phyloP scores from a whole-genome alignment of 2,113 vertebrate genomes.

The Sakesphorus luctuosus region DNA sequence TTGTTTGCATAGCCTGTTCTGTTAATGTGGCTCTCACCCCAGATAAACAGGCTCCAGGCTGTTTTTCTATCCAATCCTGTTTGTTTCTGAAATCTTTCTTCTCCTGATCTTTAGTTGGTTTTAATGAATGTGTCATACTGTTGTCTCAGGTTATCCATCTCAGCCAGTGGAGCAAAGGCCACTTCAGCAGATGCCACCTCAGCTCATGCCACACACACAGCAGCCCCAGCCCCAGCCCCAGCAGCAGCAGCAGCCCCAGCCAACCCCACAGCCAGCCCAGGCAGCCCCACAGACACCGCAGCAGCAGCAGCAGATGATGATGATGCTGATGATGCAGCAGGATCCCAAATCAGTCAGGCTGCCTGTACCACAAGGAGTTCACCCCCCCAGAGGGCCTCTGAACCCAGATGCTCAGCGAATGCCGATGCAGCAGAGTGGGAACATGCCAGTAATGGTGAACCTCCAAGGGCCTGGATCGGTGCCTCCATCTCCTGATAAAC shows the following conservation, averaged over 20 bases:
- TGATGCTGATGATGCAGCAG: constrained; percentile 97
- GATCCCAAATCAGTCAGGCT: constrained; percentile 87
- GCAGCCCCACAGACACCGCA: constrained; percentile 78
- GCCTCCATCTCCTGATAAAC: constrained; percentile 92
- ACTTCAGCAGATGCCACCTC: constrained; percentile 92
- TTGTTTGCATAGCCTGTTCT: neutral
- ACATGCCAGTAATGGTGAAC: constrained; percentile 92
- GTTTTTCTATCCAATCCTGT: neutral
- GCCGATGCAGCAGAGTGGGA: constrained; percentile 86
- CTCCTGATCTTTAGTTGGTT: neutral
- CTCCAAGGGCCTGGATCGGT: constrained; percentile 88
- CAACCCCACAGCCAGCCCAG: constrained; percentile 73
- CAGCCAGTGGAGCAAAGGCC: constrained; percentile 92
- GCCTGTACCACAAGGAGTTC: constrained; percentile 85
- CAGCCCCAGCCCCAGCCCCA: constrained; percentile 78
- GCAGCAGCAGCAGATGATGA: constrained; percentile 92
- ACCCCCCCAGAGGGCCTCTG: constrained; percentile 82
- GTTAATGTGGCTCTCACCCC: neutral
- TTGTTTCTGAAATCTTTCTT: neutral
- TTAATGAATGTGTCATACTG: neutral
- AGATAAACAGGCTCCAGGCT: neutral
- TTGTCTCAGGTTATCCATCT: constrained; percentile 84
- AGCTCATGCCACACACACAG: constrained; percentile 86
- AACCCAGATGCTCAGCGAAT: constrained; percentile 89
- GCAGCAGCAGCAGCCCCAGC: constrained; percentile 80